Percentiles rank a stretch among this genome's conserved stretches.
phyloP scores from a whole-genome alignment of 2,797 vertebrate genomes.

The Sarcophilus harrisii region DNA sequence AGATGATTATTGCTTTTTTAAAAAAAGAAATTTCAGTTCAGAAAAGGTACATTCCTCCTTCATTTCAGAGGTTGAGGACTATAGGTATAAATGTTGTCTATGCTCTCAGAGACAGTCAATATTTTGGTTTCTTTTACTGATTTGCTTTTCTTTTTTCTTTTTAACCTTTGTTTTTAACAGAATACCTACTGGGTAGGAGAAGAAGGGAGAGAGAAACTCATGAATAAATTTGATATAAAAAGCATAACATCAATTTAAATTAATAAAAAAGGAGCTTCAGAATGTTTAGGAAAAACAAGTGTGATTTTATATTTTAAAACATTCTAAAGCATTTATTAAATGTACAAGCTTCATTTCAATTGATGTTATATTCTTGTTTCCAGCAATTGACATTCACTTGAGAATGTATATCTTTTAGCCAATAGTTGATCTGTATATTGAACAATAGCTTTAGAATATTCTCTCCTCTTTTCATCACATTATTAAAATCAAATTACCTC shows the following conservation, averaged over 20 bases:
- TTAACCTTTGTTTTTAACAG: not conserved
- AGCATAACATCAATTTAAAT: not conserved
- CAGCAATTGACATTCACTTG: conserved; percentile 18
- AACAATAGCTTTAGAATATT: conserved; percentile 38
- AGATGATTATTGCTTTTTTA: conserved; percentile 33
- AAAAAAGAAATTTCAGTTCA: conserved; percentile 47
- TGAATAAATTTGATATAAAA: not conserved
- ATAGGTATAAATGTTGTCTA: not conserved
- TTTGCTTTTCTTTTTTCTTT: not conserved
- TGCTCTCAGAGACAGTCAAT: not conserved
- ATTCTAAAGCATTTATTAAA: conserved; percentile 15
- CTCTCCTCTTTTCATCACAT: not conserved
- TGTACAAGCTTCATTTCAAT: conserved; percentile 11
- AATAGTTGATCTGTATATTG: conserved; percentile 20
- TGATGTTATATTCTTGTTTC: not conserved
- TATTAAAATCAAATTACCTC: not conserved
- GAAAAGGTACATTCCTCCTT: not conserved
- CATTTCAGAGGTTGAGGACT: not conserved
- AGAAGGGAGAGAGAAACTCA: not conserved
- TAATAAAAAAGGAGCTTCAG: not conserved
- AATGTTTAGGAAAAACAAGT: not conserved
- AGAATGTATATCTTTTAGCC: conserved; percentile 5
- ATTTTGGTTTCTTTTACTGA: not conserved
- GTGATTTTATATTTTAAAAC: conserved; percentile 39
- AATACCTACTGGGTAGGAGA: not conserved